These are phyloP conservation scores for Coptodon rendalli DNA, from an alignment of 2,113 vertebrate genomes.

Conservation along the genomic window DNA sequence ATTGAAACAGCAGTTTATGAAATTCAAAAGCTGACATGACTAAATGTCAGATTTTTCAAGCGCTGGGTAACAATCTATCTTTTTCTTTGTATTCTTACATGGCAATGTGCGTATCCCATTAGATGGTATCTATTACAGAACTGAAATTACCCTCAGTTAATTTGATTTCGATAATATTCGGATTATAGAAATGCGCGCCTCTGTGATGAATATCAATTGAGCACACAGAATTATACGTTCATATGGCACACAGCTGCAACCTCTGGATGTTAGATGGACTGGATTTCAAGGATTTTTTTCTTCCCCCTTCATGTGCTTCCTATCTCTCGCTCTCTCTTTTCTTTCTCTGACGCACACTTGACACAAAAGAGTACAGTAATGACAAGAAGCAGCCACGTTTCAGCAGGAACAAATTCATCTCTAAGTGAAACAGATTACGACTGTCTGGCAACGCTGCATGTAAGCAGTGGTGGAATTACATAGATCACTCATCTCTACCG, in stretches of 20 bases:
- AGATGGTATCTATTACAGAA: conserved; percentile 48
- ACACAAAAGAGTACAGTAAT: not conserved
- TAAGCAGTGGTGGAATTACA: conserved; percentile 24
- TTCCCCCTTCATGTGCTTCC: not conserved
- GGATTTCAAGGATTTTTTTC: not conserved
- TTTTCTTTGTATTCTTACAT: conserved; percentile 27
- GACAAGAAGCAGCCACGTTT: not conserved
- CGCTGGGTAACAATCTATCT: not conserved
- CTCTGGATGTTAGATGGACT: not conserved
- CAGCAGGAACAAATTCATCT: not conserved
- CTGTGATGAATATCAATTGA: conserved; percentile 45
- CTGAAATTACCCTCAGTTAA: conserved; percentile 59
- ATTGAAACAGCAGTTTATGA: conserved; percentile 7
- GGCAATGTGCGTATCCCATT: conserved; percentile 29
- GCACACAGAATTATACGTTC: conserved; percentile 14
- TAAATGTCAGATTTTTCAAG: conserved; percentile 3
- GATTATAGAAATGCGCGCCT: conserved; percentile 35
- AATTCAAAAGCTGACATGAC: not conserved
- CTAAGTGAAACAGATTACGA: conserved; percentile 26
- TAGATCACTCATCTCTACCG: not conserved
- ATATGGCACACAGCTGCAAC: conserved; percentile 7
- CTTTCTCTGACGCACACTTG: not conserved
- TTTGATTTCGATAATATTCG: conserved; percentile 58
- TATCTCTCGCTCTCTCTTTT: not conserved
- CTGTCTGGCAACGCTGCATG: not conserved